Base-by-base conservation (phyloP, 2,113 vertebrate species). In the Patagioenas fasciata region DNA sequence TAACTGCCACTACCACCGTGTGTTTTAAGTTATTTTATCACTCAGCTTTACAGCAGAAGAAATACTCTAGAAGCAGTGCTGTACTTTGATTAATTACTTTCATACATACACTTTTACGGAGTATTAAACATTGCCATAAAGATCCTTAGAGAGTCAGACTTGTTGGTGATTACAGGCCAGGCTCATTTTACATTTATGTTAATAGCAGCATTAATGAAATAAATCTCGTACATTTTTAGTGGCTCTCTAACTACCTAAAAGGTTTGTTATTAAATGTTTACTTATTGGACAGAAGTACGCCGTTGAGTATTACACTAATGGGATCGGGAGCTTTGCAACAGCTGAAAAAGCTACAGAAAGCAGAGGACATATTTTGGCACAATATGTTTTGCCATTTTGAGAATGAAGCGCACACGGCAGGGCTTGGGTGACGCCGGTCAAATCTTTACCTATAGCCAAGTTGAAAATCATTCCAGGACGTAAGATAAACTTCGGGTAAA, bases 71-170 rank as follows among this genome's bases (percentile, higher is more conserved):
- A 97, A 98, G 91, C 48, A 44, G 77, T 2, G 36, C 58, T 65
- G 91, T 93, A 93, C 97, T 97, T 96, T 98, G 97, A 98, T 98
- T 98, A 98, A 98, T 98, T 96, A 95, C 96, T 97, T 98, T 98
- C 96, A 98, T 97, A 96, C 96, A 84, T 47, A 94, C 75, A 62
- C 89, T 97, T 97, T 96, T 69, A 90, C 92, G 80, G 85, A 96
- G 95, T 96, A 97, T 97, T 97, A 98, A 96, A 94, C 72, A 93
- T 84, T 72, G 89, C 75, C 48, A 36, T 93, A 94, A 97, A 97
- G 95, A 95, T 91, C 80, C 82, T 96, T 74, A 89, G 92, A 95
- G 95, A 98, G 80, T 96, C 94, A 97, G 97, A 97, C 94, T 94
- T 95, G 93, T 88, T 94, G 94, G 95, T 79, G 92, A 97, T 98